Conservation (phyloP, 2,888 invertebrate genomes). For the Tenthredo notha region DNA sequence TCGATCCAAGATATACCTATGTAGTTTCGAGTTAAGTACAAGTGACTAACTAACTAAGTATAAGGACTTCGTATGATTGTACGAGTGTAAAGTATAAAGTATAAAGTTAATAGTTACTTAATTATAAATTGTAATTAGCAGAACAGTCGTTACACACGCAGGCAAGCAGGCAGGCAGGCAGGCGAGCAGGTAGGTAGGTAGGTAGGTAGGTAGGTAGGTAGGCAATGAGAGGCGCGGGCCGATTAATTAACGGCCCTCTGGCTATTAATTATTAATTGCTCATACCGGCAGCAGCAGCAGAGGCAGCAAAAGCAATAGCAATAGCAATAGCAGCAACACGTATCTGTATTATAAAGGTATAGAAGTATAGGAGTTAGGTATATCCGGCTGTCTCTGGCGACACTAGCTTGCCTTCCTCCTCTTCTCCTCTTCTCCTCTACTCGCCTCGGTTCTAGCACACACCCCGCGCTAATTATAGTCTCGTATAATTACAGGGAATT, state of each 20-base stretch:
- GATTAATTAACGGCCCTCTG: slow-evolving; percentile 60
- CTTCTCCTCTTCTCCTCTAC: not conserved
- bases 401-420: not conserved
- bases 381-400: slow-evolving; percentile 67
- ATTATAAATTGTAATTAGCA: slow-evolving; percentile 77
- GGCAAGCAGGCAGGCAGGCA: slow-evolving; percentile 44
- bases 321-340: not conserved
- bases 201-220: slow-evolving; percentile 10
- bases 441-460: not conserved
- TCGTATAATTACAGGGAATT: slow-evolving; percentile 53
- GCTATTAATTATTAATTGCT: slow-evolving; percentile 75
- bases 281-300: not conserved
- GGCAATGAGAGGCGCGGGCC: slow-evolving; percentile 49
- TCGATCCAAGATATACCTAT: not conserved
- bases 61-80: slow-evolving; percentile 5
- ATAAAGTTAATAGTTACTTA: slow-evolving; percentile 66
- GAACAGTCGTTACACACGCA: slow-evolving; percentile 65
- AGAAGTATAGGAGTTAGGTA: slow-evolving; percentile 52
- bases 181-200: no score
- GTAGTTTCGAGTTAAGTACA: not conserved
- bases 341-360: slow-evolving; percentile 4
- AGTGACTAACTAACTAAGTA: not conserved
- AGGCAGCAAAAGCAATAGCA: not conserved
- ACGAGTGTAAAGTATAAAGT: slow-evolving; percentile 9
- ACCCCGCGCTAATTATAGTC: slow-evolving; percentile 50